phyloP scores from a whole-genome alignment of 2,113 vertebrate species.

The Pan troglodytes region NHGRI_mPanTro3-v2.1_pri NC_072413.2:40517001-40517500 shows the following conservation, averaged over 20 bases:
- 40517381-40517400: neutral
- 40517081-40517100: neutral
- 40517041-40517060: neutral
- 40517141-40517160: neutral
- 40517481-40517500: neutral
- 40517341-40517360: neutral
- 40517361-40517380: neutral
- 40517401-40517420: neutral
- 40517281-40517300: neutral
- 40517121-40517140: neutral
- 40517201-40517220: neutral
- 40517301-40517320: rapidly evolving
- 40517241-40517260: neutral
- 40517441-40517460: neutral
- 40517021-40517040: neutral
- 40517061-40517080: neutral
- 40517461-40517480: neutral
- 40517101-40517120: neutral
- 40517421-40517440: neutral
- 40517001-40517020: neutral
- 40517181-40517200: neutral
- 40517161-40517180: neutral
- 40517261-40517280: neutral
- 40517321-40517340: neutral
- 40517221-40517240: neutral